phyloP scores from a whole-genome alignment of 2,113 vertebrate genomes.

The Anguilla rostrata region DNA sequence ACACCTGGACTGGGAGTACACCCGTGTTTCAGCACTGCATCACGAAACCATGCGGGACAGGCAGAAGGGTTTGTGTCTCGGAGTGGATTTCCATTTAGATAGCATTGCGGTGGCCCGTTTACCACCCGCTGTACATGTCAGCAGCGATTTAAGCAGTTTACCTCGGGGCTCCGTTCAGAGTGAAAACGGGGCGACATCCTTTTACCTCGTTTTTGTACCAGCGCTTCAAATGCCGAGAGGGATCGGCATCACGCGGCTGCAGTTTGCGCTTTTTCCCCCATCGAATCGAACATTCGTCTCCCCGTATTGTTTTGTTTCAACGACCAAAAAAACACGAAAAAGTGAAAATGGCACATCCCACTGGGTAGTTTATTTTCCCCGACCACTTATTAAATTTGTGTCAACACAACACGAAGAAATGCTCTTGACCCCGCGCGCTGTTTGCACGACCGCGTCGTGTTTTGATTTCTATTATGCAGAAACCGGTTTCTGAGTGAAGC shows the following conservation, averaged over 20 bases:
- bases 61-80: neutral
- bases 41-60: neutral
- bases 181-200: neutral
- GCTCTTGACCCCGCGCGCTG: neutral
- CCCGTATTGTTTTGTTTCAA: neutral
- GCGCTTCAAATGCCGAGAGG: neutral
- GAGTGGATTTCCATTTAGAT: constrained; percentile 15
- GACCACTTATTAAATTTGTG: neutral
- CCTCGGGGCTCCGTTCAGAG: neutral
- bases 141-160: neutral
- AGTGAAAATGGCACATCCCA: neutral
- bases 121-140: constrained; percentile 12
- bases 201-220: neutral
- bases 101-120: neutral
- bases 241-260: neutral
- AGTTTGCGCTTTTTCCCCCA: neutral
- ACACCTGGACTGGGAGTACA: neutral
- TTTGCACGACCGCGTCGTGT: neutral
- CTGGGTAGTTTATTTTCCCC: neutral
- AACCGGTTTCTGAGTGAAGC: neutral
- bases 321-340: neutral
- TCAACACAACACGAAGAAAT: neutral
- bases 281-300: neutral
- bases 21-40: neutral
- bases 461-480: neutral